phyloP scores from a whole-genome alignment of 2,797 vertebrate species.

The Pangasius djambal region DNA sequence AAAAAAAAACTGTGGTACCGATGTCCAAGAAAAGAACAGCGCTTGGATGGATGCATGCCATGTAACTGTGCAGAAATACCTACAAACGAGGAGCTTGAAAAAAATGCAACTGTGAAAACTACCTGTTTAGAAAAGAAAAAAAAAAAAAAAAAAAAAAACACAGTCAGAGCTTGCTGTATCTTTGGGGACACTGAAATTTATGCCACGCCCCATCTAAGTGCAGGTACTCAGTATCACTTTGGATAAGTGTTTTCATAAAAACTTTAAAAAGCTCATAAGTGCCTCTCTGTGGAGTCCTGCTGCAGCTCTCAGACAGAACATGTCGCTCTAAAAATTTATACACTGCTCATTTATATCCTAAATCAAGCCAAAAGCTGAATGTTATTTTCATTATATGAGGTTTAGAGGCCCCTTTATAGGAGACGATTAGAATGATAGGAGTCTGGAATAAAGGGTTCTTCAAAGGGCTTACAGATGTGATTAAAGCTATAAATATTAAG shows the following conservation, averaged over 20 bases:
- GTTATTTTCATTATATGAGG: conserved; percentile 43
- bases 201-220: conserved; percentile 4
- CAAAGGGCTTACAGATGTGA: conserved; percentile 19
- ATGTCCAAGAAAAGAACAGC: neutral
- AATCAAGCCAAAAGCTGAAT: conserved; percentile 42
- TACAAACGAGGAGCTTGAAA: neutral
- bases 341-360: conserved; percentile 39
- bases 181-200: neutral
- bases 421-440: conserved; percentile 44
- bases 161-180: neutral
- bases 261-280: conserved; percentile 42
- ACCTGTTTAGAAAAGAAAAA: no score
- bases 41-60: neutral
- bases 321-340: conserved; percentile 37
- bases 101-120: neutral
- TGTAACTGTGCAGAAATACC: neutral
- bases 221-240: conserved; percentile 22
- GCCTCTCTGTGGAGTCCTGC: conserved; percentile 34
- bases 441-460: conserved; percentile 24
- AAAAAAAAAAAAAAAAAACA: neutral
- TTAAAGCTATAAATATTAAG: conserved; percentile 46
- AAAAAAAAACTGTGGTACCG: neutral
- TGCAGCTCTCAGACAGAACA: conserved; percentile 33
- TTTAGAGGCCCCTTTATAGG: conserved; percentile 45
- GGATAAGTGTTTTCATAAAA: conserved; percentile 21